Conservation (phyloP, 2,113 vertebrate species). For the Trochalopteron elliotii region DNA sequence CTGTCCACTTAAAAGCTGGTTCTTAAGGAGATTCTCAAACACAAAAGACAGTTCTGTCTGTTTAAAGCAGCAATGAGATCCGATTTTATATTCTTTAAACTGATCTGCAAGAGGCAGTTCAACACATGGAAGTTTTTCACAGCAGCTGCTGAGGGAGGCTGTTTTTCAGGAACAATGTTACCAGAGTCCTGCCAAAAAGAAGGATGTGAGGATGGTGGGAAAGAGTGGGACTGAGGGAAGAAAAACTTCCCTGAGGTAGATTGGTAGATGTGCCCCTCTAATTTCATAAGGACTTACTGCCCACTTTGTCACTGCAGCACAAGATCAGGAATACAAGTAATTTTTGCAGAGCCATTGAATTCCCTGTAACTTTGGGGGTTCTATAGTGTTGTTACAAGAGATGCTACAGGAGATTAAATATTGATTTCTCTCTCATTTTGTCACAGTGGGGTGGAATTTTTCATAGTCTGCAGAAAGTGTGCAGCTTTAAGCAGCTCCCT, state of each 20-base stretch:
- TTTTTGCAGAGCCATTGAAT: neutral
- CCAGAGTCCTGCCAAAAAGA: neutral
- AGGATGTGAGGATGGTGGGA: neutral
- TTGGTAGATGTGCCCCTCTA: neutral
- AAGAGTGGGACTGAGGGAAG: neutral
- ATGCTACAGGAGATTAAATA: conserved; percentile 59
- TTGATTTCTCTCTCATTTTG: conserved; percentile 43
- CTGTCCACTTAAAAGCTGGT: neutral
- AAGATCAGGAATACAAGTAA: neutral
- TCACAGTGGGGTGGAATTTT: conserved; percentile 13
- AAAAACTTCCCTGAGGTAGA: neutral
- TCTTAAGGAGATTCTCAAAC: neutral
- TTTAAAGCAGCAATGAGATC: neutral
- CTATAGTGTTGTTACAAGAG: neutral
- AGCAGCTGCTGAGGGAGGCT: neutral
- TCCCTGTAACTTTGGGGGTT: neutral
- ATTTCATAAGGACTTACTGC: neutral
- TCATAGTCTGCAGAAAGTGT: neutral
- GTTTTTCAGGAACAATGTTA: neutral
- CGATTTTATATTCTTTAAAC: neutral
- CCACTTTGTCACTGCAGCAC: neutral
- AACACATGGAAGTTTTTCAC: neutral
- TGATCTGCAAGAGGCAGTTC: neutral
- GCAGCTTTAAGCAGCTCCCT: conserved; percentile 8
- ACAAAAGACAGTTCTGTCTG: neutral